phyloP scores from a whole-genome alignment of 2,888 invertebrate genomes.

The Nomada ferruginata region DNA sequence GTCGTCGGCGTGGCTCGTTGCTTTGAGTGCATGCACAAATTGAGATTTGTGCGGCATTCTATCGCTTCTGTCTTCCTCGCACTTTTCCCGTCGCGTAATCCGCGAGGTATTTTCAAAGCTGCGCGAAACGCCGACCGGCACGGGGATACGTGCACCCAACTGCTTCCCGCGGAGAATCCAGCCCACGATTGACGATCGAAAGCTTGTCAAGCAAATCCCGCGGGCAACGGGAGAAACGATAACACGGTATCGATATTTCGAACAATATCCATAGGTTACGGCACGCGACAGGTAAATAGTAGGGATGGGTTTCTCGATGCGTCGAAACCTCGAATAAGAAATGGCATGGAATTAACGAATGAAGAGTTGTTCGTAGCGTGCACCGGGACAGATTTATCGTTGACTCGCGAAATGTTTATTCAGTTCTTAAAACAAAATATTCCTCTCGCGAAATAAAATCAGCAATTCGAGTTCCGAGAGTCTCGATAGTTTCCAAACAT shows the following conservation, averaged over 20 bases:
- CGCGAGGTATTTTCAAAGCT: constrained; percentile 15
- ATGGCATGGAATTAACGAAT: too few species aligned
- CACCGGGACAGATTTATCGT: too few species aligned
- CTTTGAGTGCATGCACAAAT: constrained; percentile 50
- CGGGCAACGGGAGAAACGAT: not conserved
- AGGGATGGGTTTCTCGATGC: too few species aligned
- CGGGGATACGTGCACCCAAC: not conserved
- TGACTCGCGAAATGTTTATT: too few species aligned
- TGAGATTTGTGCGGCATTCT: constrained; percentile 49
- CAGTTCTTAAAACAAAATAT: too few species aligned
- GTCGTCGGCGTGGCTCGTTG: constrained; percentile 58
- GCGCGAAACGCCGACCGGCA: constrained; percentile 11
- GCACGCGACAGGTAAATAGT: too few species aligned
- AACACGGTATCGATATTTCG: not conserved
- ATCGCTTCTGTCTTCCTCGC: not conserved
- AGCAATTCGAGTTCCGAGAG: too few species aligned
- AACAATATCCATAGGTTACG: too few species aligned
- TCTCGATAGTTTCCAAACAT: too few species aligned
- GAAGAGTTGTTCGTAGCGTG: too few species aligned
- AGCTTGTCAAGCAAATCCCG: not conserved
- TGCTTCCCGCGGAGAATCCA: not conserved
- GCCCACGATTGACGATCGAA: not conserved
- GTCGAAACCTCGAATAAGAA: too few species aligned
- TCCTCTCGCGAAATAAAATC: too few species aligned
- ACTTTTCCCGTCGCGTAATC: not conserved